Evolutionary conservation across 2,113 vertebrate species (phyloP), one percentile per base, ranked within the genome.

Genomic region (Neolamprologus variostigma): DNA sequence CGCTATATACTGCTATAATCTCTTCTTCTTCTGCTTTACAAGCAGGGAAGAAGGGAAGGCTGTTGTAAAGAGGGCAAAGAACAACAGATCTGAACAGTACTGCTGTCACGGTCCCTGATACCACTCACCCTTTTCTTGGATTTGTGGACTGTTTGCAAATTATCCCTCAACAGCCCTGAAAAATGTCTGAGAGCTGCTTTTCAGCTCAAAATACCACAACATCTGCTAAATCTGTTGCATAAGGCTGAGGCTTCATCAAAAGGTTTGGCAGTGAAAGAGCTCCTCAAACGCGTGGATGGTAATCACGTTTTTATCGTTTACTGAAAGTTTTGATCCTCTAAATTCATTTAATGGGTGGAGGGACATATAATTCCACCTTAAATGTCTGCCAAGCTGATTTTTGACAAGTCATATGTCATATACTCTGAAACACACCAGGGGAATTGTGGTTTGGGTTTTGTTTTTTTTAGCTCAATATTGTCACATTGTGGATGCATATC

Each of bases 171-270:
- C 81, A 87, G 79, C 59, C 80, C 85, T 79, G 63, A 93, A 88
- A 89, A 84, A 89, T 54, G 91, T 89, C 40, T 80, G 53, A 90
- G 81, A 92, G 71, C 87, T 91, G 87, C 85, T 90, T 82, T 93
- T 92, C 86, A 90, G 86, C 83, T 92, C 23, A 55, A 61, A 55
- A 31, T 66, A 83, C 90, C 76, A 45, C 93, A 91, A 90, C 94
- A 95, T 95, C 93, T 96, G 94, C 80, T 94, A 81, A 85, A 94
- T 89, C 90, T 91, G 91, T 95, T 85, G 89, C 87, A 88, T 80
- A 86, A 92, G 83, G 85, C 89, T 79, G 84, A 80, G 83, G 88
- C 89, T 91, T 91, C 92, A 93, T 95, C 94, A 93, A 93, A 95
- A 88, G 76, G 61, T 81, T 91, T 89, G 85, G 92, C 91, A 92